A percentile compares a stretch with the other conserved stretches of the same genome.
Conservation (phyloP, 2,888 invertebrate genomes). For the Heliothis peltigera region DNA sequence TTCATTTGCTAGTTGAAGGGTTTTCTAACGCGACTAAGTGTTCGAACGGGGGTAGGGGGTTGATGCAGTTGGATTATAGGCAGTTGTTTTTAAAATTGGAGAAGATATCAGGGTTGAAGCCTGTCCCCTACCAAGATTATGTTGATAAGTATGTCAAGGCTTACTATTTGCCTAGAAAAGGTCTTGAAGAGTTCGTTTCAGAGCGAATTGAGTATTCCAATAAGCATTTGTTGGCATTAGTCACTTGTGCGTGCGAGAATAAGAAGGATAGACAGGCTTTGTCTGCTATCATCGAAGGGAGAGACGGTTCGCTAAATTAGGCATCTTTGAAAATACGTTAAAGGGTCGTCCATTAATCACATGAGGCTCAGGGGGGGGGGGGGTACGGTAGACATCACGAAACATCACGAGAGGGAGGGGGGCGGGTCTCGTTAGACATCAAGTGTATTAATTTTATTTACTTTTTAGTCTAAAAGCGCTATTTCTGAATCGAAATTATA, state of each 20-base stretch:
- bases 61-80: conserved; percentile 99
- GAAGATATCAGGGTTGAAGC: conserved; percentile 94
- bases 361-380: too few relatives aligned
- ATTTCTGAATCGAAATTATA: too few relatives aligned
- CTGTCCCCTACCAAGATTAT: conserved; percentile 96
- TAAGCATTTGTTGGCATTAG: conserved; percentile 95
- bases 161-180: conserved; percentile 97
- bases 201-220: conserved; percentile 96
- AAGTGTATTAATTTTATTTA: too few relatives aligned
- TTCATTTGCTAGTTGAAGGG: conserved; percentile 97
- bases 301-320: conserved; percentile 67
- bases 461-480: too few relatives aligned
- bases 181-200: conserved; percentile 96
- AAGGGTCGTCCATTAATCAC: too few relatives aligned
- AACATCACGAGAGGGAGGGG: too few relatives aligned
- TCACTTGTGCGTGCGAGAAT: conserved; percentile 96
- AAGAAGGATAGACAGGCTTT: conserved; percentile 96
- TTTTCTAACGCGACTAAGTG: conserved; percentile 98
- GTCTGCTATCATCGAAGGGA: conserved; percentile 92
- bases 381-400: too few relatives aligned
- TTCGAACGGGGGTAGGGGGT: conserved; percentile 97
- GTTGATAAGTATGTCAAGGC: conserved; percentile 99
- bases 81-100: conserved; percentile 98
- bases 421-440: too few relatives aligned
- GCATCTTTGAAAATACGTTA: neutral